phyloP scores from a whole-genome alignment of 2,888 invertebrate genomes.

The Brachynemurus nebulosus region DNA sequence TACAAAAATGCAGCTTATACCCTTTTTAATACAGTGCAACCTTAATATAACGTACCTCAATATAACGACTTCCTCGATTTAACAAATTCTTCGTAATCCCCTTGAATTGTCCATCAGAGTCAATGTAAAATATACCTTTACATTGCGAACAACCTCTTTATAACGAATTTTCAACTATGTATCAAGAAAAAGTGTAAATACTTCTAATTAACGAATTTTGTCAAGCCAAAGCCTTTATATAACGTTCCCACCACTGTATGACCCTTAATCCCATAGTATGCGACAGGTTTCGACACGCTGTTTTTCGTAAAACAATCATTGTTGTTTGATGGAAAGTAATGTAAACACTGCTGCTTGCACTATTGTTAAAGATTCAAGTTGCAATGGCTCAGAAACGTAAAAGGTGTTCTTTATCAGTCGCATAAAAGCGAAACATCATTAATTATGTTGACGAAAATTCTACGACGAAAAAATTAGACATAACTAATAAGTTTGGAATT shows the following conservation, averaged over 20 bases:
- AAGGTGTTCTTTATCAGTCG: slow-evolving; percentile 6
- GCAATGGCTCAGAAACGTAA: slow-evolving; percentile 8
- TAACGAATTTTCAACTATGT: not conserved
- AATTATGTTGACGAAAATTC: no score
- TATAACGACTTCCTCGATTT: not conserved
- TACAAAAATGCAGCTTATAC: no score
- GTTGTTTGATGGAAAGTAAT: no score
- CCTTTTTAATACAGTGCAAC: slow-evolving; percentile 5
- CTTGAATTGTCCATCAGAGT: slow-evolving; percentile 5
- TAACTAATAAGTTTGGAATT: no score
- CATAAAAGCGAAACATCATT: slow-evolving; percentile 16
- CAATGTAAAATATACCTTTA: not conserved
- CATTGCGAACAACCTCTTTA: not conserved
- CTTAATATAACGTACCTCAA: slow-evolving; percentile 1
- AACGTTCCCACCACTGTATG: not conserved
- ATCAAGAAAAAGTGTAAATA: not conserved
- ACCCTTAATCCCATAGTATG: not conserved
- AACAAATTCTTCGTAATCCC: slow-evolving; percentile 1
- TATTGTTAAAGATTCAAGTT: slow-evolving; percentile 8
- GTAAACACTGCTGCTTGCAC: slow-evolving; percentile 4
- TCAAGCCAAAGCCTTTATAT: not conserved
- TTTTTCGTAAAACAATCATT: no score
- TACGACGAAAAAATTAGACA: no score
- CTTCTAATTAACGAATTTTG: not conserved
- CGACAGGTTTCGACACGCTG: slow-evolving; percentile 3